phyloP scores from a whole-genome alignment of 53 echinoderm and acorn worm species.

The Paracentrotus lividus region DNA sequence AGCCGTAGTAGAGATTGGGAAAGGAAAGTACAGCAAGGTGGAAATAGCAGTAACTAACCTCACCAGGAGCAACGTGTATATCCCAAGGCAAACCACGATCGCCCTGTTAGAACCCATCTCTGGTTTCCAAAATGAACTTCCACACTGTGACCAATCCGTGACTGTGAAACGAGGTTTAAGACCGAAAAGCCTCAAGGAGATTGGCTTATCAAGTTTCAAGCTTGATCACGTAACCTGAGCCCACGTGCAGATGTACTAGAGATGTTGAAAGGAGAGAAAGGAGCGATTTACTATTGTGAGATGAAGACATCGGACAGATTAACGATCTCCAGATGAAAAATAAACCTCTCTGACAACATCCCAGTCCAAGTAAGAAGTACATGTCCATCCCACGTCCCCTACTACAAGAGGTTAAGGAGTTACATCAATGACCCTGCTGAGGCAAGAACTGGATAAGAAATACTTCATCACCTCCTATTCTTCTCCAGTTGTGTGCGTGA shows the following conservation, averaged over 20 bases:
- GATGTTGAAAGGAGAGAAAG: not conserved
- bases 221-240: not conserved
- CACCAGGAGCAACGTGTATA: too few species aligned
- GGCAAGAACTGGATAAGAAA: slow-evolving; percentile 75
- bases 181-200: not conserved
- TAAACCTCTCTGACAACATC: slow-evolving; percentile 66
- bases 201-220: not conserved
- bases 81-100: too few species aligned
- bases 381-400: slow-evolving; percentile 68
- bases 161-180: too few species aligned
- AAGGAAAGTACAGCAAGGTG: too few species aligned
- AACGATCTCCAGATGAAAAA: slow-evolving; percentile 59
- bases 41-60: too few species aligned
- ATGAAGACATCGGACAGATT: slow-evolving; percentile 52
- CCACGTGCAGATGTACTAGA: not conserved
- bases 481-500: slow-evolving; percentile 85
- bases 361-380: slow-evolving; percentile 76
- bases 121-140: too few species aligned
- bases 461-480: slow-evolving; percentile 77
- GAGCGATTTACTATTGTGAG: not conserved
- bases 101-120: too few species aligned
- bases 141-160: too few species aligned
- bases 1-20: too few species aligned
- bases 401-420: slow-evolving; percentile 64
- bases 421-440: slow-evolving; percentile 75